Evolutionary conservation across 1,140 invertebrate species (phyloP).

Genomic region (Trichonephila clavata): DNA sequence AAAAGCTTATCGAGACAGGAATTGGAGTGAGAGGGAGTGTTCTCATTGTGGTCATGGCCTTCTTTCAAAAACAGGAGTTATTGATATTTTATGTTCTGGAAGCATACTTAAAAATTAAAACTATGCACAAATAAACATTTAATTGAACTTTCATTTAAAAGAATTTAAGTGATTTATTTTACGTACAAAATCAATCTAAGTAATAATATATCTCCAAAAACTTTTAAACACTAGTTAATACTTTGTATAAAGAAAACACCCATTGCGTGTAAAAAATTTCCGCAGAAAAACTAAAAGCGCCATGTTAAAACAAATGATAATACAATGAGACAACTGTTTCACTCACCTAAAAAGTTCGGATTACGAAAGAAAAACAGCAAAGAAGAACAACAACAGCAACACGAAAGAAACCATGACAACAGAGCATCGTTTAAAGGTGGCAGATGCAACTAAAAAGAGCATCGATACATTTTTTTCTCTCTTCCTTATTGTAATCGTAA

Average conservation of each 20-base stretch:
- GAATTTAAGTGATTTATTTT: too few species aligned
- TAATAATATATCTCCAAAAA: too few species aligned
- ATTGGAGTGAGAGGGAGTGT: too few species aligned
- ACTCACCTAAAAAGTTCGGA: constrained; percentile 15
- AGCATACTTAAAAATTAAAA: too few species aligned
- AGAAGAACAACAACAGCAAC: neutral
- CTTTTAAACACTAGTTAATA: neutral
- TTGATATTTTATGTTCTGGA: too few species aligned
- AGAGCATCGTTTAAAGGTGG: neutral
- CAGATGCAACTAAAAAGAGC: neutral
- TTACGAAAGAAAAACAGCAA: neutral
- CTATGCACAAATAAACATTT: too few species aligned
- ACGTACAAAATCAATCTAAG: too few species aligned
- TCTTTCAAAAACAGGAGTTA: too few species aligned
- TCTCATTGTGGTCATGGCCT: too few species aligned
- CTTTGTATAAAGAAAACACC: neutral
- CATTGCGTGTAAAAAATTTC: neutral
- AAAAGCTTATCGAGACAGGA: too few species aligned
- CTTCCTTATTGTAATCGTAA: neutral
- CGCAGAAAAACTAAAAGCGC: neutral
- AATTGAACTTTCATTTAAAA: too few species aligned
- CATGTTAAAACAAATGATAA: neutral
- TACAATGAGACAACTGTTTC: neutral
- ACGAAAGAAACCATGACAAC: neutral
- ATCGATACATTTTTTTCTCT: constrained; percentile 13